phyloP scores from a whole-genome alignment of 2,797 vertebrate species.

The Knipowitschia caucasica region DNA sequence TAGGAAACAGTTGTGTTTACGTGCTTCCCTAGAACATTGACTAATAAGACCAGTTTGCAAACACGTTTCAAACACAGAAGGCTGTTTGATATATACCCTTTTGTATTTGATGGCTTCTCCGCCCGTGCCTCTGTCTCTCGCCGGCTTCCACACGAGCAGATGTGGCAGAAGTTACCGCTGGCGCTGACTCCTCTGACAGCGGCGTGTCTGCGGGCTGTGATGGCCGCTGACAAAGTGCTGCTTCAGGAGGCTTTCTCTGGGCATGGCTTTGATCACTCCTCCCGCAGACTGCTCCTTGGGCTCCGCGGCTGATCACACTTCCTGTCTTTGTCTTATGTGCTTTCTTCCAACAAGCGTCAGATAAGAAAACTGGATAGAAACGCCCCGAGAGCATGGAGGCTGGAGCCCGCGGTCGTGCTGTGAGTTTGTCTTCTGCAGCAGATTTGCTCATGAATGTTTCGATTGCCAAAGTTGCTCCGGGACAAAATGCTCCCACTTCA shows the following conservation, averaged over 20 bases:
- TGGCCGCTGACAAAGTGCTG: slow-evolving; percentile 77
- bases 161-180: background rate
- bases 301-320: slow-evolving; percentile 74
- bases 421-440: slow-evolving; percentile 56
- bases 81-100: background rate
- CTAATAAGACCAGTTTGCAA: too few species aligned
- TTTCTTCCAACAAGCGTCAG: slow-evolving; percentile 72
- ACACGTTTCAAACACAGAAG: background rate
- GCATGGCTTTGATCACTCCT: slow-evolving; percentile 81
- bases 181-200: slow-evolving; percentile 26
- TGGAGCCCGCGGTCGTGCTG: slow-evolving; percentile 71
- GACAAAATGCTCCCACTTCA: slow-evolving; percentile 41
- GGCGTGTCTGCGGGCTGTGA: slow-evolving; percentile 61
- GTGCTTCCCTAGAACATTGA: too few species aligned
- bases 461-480: slow-evolving; percentile 55
- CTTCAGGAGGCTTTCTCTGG: slow-evolving; percentile 76
- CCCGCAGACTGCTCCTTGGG: slow-evolving; percentile 80
- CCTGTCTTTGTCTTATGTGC: slow-evolving; percentile 74
- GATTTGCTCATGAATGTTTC: slow-evolving; percentile 70
- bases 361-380: slow-evolving; percentile 62
- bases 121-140: background rate
- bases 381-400: slow-evolving; percentile 65
- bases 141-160: background rate
- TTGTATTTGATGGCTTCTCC: background rate
- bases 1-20: too few species aligned